phyloP scores from a whole-genome alignment of 2,113 vertebrate species.

The Zosterops hypoxanthus region DNA sequence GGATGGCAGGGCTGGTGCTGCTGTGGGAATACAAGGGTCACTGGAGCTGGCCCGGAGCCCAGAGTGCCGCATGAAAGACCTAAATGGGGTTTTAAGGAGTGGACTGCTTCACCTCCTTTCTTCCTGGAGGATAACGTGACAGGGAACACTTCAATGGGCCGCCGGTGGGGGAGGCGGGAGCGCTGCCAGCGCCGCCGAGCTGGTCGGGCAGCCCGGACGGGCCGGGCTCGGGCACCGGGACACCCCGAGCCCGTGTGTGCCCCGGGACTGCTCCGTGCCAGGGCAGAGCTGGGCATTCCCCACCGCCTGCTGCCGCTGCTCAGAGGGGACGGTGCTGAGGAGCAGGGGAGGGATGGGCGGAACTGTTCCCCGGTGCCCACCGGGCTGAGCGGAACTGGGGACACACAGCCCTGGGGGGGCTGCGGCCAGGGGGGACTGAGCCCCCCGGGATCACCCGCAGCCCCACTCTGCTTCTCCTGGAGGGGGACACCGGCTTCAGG shows the following conservation, averaged over 20 bases:
- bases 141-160: background rate
- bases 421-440: background rate
- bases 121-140: background rate
- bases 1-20: background rate
- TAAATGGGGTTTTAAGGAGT: background rate
- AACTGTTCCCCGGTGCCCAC: background rate
- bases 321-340: background rate
- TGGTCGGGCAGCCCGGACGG: background rate
- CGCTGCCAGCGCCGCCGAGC: background rate
- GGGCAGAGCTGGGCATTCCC: background rate
- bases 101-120: background rate
- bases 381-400: fast-evolving
- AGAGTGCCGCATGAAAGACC: background rate
- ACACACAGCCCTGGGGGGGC: background rate
- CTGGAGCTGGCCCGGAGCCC: background rate
- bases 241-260: background rate
- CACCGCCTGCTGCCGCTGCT: background rate
- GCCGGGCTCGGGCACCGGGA: background rate
- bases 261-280: fast-evolving
- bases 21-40: background rate
- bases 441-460: background rate
- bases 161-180: background rate
- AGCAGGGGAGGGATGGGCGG: background rate
- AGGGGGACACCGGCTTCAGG: background rate
- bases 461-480: fast-evolving